A percentile compares a stretch with the other conserved stretches of the same genome.
Evolutionary conservation across 2,888 invertebrate species (phyloP).

Genomic region (Thecophora atra): DNA sequence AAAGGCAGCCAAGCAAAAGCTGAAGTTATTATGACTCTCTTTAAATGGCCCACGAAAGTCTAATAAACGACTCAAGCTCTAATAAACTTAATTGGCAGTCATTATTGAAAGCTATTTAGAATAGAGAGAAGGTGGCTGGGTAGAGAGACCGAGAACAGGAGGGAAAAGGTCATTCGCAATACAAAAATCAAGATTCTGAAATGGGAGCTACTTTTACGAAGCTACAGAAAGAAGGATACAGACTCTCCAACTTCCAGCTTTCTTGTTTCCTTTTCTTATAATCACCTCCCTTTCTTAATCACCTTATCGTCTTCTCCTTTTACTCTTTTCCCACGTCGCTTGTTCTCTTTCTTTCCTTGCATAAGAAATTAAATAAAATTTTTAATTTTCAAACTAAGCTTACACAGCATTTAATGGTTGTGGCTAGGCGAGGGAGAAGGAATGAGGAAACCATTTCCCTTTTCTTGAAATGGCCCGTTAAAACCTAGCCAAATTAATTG

Average conservation of each 20-base stretch:
- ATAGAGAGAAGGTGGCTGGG: neutral
- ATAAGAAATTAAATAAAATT: conserved; percentile 14
- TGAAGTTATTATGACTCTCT: conserved; percentile 55
- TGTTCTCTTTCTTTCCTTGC: too few relatives aligned
- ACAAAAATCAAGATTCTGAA: too few relatives aligned
- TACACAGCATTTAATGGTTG: too few relatives aligned
- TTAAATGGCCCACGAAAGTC: conserved; percentile 60
- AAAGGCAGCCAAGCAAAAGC: conserved; percentile 48
- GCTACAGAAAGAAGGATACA: neutral
- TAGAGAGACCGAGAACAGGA: neutral
- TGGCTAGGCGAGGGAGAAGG: neutral
- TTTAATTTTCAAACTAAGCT: conserved; percentile 29
- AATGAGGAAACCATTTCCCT: neutral
- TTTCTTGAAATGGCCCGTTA: conserved; percentile 22
- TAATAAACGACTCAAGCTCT: conserved; percentile 59
- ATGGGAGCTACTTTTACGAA: neutral
- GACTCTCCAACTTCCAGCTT: neutral
- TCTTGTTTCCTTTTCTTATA: too few relatives aligned
- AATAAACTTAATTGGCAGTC: conserved; percentile 64
- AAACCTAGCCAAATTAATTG: conserved; percentile 27
- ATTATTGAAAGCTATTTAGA: conserved; percentile 45
- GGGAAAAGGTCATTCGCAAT: neutral
- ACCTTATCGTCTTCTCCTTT: too few relatives aligned
- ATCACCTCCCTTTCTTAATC: too few relatives aligned
- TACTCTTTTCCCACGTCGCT: too few relatives aligned